Percentiles rank a stretch among this genome's conserved stretches.
Conservation (phyloP, 2,888 invertebrate species). For the Conops quadrifasciatus region DNA sequence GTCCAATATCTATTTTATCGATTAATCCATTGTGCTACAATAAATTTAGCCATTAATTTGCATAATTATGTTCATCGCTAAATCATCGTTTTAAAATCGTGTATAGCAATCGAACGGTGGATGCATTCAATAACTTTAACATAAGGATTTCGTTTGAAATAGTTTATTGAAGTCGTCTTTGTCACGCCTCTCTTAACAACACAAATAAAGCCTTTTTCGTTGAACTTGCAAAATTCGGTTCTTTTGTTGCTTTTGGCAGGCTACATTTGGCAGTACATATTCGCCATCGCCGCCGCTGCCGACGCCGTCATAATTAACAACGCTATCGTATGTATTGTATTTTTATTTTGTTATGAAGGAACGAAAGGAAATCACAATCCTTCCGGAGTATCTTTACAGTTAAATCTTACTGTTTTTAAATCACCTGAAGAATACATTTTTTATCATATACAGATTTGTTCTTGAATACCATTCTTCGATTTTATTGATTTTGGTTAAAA, state of each 20-base stretch:
- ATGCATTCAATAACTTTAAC: background rate
- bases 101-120: background rate
- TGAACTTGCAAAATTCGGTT: background rate
- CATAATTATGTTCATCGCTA: constrained; percentile 7
- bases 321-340: constrained; percentile 7
- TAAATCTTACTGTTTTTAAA: background rate
- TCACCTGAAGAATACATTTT: too few relatives aligned
- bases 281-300: constrained; percentile 9
- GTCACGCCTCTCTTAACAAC: background rate
- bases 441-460: background rate
- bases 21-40: background rate
- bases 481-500: constrained; percentile 32
- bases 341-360: constrained; percentile 5
- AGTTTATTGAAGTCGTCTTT: background rate
- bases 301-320: constrained; percentile 2
- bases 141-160: background rate
- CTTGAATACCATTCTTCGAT: constrained; percentile 27
- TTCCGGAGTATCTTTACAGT: background rate
- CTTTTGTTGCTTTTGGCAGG: background rate
- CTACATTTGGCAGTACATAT: background rate
- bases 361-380: background rate
- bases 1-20: constrained; percentile 8
- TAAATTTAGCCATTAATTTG: background rate
- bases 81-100: background rate
- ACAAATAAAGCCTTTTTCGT: background rate